Conservation (phyloP, 2,797 vertebrate species). For the Trichosurus vulpecula region DNA sequence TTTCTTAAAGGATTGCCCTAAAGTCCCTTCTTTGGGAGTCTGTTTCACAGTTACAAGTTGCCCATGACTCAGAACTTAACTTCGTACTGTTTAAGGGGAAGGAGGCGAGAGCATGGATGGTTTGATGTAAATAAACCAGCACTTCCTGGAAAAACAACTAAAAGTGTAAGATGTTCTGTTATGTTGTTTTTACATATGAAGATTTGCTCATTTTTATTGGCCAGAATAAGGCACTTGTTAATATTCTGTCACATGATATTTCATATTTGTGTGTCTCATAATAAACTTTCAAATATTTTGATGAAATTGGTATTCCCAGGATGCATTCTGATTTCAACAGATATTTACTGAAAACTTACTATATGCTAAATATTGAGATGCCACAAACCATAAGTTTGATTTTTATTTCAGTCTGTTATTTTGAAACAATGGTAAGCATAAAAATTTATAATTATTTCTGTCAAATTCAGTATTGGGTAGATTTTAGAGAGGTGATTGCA, state of each 20-base stretch:
- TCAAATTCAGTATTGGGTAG: slow-evolving; percentile 36
- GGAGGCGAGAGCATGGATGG: background rate
- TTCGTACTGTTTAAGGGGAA: slow-evolving; percentile 8
- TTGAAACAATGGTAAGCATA: slow-evolving; percentile 58
- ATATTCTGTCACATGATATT: slow-evolving; percentile 62
- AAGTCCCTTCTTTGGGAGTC: slow-evolving; percentile 53
- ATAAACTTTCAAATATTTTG: slow-evolving; percentile 61
- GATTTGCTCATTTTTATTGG: slow-evolving; percentile 60
- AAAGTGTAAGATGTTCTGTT: slow-evolving; percentile 38
- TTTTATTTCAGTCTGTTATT: slow-evolving; percentile 55
- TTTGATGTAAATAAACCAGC: background rate
- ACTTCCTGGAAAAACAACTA: slow-evolving; percentile 32
- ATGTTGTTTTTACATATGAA: slow-evolving; percentile 48
- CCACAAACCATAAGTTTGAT: background rate
- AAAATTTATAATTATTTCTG: slow-evolving; percentile 34
- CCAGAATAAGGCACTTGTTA: slow-evolving; percentile 56
- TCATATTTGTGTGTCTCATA: slow-evolving; percentile 64
- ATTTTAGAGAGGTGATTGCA: slow-evolving; percentile 60
- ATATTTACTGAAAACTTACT: background rate
- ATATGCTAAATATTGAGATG: background rate
- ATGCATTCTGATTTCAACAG: slow-evolving; percentile 57
- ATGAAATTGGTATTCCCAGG: slow-evolving; percentile 67
- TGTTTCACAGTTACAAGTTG: slow-evolving; percentile 1
- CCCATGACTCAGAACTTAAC: slow-evolving; percentile 27
- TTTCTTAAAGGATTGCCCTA: slow-evolving; percentile 57